phyloP scores from a whole-genome alignment of 1,140 invertebrate species.

The Helicorthomorpha holstii region DNA sequence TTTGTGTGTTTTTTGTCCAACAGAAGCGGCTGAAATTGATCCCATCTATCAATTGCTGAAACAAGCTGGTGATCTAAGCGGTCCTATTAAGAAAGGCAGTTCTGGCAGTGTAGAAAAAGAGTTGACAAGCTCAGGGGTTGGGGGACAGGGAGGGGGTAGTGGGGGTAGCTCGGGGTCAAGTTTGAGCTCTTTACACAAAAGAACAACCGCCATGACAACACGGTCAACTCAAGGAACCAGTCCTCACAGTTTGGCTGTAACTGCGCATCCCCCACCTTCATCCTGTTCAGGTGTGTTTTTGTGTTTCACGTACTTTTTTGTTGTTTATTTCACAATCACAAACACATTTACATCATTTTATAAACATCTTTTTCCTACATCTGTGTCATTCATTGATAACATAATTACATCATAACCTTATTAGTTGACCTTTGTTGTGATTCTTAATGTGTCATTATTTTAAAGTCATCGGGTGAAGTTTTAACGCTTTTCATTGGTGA shows the following conservation, averaged over 20 bases:
- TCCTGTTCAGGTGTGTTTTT: slow-evolving; percentile 25
- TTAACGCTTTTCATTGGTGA: no score
- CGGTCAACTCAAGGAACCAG: slow-evolving; percentile 10
- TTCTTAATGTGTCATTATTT: no score
- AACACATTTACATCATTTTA: no score
- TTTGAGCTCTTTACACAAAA: slow-evolving; percentile 12
- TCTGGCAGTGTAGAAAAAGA: background rate
- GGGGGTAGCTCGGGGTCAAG: slow-evolving; percentile 6
- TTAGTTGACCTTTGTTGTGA: no score
- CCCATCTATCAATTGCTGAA: slow-evolving; percentile 83
- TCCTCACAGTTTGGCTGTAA: slow-evolving; percentile 9
- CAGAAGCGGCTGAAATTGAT: slow-evolving; percentile 46
- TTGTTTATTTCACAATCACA: no score
- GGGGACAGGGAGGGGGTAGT: slow-evolving; percentile 1
- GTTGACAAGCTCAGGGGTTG: background rate
- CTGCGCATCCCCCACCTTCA: slow-evolving; percentile 13
- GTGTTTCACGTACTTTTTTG: background rate
- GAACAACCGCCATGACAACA: slow-evolving; percentile 7
- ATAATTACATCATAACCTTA: no score
- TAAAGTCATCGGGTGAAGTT: no score
- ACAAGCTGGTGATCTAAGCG: slow-evolving; percentile 63
- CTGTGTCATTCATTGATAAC: no score
- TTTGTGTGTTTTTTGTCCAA: no score
- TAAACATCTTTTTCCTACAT: no score
- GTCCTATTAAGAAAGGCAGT: slow-evolving; percentile 5